Conservation (phyloP, 2,113 vertebrate species). For the Chionomys nivalis region DNA sequence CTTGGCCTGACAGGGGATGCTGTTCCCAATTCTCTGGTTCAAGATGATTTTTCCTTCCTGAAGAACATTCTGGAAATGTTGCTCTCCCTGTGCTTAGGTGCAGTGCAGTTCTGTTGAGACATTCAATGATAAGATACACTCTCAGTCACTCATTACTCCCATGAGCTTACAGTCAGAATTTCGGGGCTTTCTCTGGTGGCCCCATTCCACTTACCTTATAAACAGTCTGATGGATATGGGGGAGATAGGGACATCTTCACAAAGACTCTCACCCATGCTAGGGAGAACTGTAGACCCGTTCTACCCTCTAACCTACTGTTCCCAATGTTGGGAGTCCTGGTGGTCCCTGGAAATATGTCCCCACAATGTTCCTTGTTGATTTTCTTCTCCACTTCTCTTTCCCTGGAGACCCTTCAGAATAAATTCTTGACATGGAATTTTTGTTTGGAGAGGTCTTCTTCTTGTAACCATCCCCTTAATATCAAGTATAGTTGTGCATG, state of each 20-base stretch:
- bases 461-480: neutral
- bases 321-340: neutral
- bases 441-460: neutral
- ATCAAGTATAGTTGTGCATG: neutral
- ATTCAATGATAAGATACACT: rapidly evolving
- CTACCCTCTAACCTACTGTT: rapidly evolving
- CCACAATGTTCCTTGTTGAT: rapidly evolving
- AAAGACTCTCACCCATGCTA: rapidly evolving
- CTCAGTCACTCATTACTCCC: neutral
- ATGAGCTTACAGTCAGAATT: neutral
- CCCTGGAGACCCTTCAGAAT: neutral
- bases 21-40: neutral
- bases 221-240: neutral
- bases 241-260: neutral
- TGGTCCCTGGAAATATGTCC: neutral
- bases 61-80: neutral
- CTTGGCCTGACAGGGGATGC: neutral
- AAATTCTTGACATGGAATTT: neutral
- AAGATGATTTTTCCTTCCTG: neutral
- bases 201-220: neutral
- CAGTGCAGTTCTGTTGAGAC: rapidly evolving
- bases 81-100: rapidly evolving
- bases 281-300: rapidly evolving
- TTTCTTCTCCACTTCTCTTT: neutral
- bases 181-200: neutral